A percentile compares a stretch with the other conserved stretches of the same genome.
Evolutionary conservation across 2,797 vertebrate genomes (phyloP).

Genomic region (Nannoperca australis): DNA sequence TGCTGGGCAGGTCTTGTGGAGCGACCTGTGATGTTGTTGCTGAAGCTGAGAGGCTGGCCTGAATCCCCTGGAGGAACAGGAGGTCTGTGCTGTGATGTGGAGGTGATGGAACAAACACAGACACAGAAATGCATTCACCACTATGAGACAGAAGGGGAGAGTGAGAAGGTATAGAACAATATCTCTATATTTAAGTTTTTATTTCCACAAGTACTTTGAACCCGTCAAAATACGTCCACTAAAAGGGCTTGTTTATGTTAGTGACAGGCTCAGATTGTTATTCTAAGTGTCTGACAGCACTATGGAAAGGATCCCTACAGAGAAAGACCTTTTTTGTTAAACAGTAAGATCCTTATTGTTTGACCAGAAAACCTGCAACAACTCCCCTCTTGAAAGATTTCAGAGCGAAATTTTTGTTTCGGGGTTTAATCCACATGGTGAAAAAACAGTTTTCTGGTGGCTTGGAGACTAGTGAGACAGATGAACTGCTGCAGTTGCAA

Average conservation of each 20-base stretch:
- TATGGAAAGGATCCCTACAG: too few species aligned
- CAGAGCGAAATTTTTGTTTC: too few species aligned
- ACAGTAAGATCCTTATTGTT: too few species aligned
- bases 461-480: slow-evolving; percentile 32
- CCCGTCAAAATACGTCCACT: too few species aligned
- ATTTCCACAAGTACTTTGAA: slow-evolving; percentile 28
- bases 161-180: slow-evolving; percentile 18
- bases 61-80: slow-evolving; percentile 27
- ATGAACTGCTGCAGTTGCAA: slow-evolving; percentile 56
- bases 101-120: slow-evolving; percentile 29
- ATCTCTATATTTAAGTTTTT: neutral
- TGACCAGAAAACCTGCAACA: too few species aligned
- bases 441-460: slow-evolving; percentile 28
- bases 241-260: too few species aligned
- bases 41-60: slow-evolving; percentile 28
- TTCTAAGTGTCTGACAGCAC: too few species aligned
- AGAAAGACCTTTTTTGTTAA: too few species aligned
- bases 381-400: too few species aligned
- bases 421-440: slow-evolving; percentile 12
- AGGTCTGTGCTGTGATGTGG: slow-evolving; percentile 27
- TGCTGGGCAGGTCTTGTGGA: slow-evolving; percentile 44
- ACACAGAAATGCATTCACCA: slow-evolving; percentile 30
- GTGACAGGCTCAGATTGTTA: too few species aligned
- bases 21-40: slow-evolving; percentile 55
- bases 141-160: neutral